Evolutionary conservation across 1,140 invertebrate genomes (phyloP).

Genomic region (Doryteuthis pealeii): DNA sequence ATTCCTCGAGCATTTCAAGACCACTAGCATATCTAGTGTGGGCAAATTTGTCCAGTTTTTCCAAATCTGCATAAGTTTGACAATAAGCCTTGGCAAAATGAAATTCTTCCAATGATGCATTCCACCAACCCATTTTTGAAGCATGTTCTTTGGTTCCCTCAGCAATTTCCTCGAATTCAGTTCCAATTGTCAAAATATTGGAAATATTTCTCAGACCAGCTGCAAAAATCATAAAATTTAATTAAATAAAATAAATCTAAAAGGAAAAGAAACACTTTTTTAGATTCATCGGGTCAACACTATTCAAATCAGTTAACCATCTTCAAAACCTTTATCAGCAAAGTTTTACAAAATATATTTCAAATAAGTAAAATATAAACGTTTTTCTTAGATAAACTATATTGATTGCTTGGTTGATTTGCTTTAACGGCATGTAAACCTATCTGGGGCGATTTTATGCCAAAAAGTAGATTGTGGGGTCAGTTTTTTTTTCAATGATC

Average conservation of each 20-base stretch:
- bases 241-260: not conserved
- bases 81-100: conserved; percentile 53
- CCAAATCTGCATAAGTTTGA: conserved; percentile 21
- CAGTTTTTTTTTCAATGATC: too few relatives aligned
- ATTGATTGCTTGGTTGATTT: too few relatives aligned
- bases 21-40: conserved; percentile 28
- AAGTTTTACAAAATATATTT: too few relatives aligned
- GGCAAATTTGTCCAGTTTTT: conserved; percentile 21
- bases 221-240: conserved; percentile 44
- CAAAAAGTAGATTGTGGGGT: too few relatives aligned
- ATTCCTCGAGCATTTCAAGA: conserved; percentile 23
- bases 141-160: conserved; percentile 68
- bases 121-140: conserved; percentile 68
- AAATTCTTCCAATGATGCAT: conserved; percentile 61
- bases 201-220: conserved; percentile 73
- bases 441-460: too few relatives aligned
- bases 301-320: too few relatives aligned
- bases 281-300: too few relatives aligned
- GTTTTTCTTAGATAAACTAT: too few relatives aligned
- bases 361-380: too few relatives aligned
- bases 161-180: conserved; percentile 71
- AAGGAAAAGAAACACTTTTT: not conserved
- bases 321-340: too few relatives aligned
- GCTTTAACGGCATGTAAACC: too few relatives aligned
- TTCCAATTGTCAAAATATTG: conserved; percentile 72